A percentile compares a stretch with the other conserved stretches of the same genome.
Conservation (phyloP, 2,797 vertebrate genomes). For the Tauraco hartlaubi region DNA sequence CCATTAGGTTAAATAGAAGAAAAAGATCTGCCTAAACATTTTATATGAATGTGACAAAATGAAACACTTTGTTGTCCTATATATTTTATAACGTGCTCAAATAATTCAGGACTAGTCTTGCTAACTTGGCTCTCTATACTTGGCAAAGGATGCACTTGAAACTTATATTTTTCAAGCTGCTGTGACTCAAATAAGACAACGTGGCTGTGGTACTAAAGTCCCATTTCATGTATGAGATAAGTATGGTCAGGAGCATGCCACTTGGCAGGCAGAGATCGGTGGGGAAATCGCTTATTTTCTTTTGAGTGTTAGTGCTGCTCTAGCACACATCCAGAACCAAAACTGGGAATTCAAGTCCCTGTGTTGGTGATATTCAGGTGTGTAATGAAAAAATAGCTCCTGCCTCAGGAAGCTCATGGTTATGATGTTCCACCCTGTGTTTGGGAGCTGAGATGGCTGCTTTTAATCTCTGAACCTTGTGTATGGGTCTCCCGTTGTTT, state of each 20-base stretch:
- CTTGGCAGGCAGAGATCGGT: background rate
- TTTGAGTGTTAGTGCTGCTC: background rate
- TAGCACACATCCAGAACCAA: background rate
- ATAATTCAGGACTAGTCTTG: background rate
- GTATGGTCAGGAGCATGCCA: background rate
- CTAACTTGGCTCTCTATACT: background rate
- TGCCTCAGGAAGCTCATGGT: background rate
- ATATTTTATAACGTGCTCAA: background rate
- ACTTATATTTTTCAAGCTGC: background rate
- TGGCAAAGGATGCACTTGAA: background rate
- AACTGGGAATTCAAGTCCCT: background rate
- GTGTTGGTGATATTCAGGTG: background rate
- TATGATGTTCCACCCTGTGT: background rate
- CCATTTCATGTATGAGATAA: background rate
- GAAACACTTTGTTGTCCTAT: background rate
- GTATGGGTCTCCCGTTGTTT: background rate
- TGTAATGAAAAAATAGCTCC: background rate
- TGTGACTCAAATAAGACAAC: background rate
- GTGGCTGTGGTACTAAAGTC: background rate
- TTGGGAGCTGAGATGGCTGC: background rate
- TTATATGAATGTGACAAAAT: background rate
- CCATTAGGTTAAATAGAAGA: background rate
- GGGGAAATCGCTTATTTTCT: background rate
- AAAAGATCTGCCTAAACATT: background rate
- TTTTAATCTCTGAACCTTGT: background rate